A percentile compares a stretch with the other conserved stretches of the same genome.
Evolutionary conservation across 2,797 vertebrate species (phyloP).

Genomic region (Anguilla marmorata): DNA sequence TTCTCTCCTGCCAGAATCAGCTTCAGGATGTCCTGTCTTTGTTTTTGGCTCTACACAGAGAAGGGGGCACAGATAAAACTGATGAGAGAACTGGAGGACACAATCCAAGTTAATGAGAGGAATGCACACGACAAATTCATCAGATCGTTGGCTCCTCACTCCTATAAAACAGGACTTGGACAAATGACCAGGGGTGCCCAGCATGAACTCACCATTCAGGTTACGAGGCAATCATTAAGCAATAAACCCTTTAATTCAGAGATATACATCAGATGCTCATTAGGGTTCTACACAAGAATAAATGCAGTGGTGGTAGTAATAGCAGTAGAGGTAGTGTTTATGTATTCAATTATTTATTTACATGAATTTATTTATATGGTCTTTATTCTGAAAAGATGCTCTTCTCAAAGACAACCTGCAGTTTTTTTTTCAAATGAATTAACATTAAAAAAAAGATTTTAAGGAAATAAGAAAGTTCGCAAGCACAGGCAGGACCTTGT

Average conservation of each 20-base stretch:
- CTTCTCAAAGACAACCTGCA: neutral
- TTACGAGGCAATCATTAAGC: neutral
- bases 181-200: neutral
- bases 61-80: slow-evolving; percentile 26
- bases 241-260: neutral
- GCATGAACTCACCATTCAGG: neutral
- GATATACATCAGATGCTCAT: neutral
- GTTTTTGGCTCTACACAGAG: slow-evolving; percentile 64
- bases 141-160: neutral
- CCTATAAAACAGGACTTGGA: neutral
- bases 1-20: slow-evolving; percentile 77
- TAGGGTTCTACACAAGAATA: neutral
- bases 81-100: neutral
- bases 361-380: neutral
- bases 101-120: neutral
- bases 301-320: neutral
- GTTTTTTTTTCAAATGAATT: neutral
- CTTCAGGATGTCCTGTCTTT: slow-evolving; percentile 75
- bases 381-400: neutral
- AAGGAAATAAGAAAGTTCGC: neutral
- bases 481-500: neutral
- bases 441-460: neutral
- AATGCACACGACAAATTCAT: neutral
- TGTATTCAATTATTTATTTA: neutral
- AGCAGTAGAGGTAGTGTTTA: neutral